Conservation (phyloP, 2,888 invertebrate genomes). For the Caenorhabditis macrosperma region DNA sequence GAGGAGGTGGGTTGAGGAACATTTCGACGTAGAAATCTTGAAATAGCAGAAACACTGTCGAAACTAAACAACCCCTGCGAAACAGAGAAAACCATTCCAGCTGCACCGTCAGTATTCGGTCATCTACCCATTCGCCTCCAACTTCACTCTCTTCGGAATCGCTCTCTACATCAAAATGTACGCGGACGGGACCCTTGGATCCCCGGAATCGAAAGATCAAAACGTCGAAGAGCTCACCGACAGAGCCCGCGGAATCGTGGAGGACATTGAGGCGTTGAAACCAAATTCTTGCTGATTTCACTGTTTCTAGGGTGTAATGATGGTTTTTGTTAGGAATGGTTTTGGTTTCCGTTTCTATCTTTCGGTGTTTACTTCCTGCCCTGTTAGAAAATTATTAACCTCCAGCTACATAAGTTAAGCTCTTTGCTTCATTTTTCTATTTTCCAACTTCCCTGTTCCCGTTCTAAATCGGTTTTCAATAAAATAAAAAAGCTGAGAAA, state of each 20-base stretch:
- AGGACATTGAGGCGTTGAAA: constrained; percentile 36
- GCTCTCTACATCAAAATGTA: constrained; percentile 43
- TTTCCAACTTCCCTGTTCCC: no score
- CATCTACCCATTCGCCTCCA: constrained; percentile 30
- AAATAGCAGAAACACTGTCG: no score
- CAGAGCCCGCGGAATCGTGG: constrained; percentile 42
- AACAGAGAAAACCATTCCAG: no score
- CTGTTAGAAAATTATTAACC: no score
- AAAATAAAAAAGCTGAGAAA: no score
- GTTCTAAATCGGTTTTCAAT: no score
- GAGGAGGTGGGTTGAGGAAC: constrained; percentile 10
- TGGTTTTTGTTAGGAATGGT: no score
- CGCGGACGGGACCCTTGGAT: constrained; percentile 34
- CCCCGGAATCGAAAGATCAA: not conserved
- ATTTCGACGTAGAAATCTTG: not conserved
- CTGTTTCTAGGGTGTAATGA: not conserved
- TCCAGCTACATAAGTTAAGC: no score
- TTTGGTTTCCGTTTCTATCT: not conserved
- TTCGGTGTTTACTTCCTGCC: no score
- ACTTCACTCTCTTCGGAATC: constrained; percentile 48
- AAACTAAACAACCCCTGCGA: no score
- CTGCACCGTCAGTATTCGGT: constrained; percentile 6
- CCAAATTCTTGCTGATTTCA: not conserved
- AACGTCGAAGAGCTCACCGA: constrained; percentile 20
- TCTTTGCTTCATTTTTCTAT: no score